Base-by-base conservation (phyloP, 2,113 vertebrate species). In the Edolisoma coerulescens region DNA sequence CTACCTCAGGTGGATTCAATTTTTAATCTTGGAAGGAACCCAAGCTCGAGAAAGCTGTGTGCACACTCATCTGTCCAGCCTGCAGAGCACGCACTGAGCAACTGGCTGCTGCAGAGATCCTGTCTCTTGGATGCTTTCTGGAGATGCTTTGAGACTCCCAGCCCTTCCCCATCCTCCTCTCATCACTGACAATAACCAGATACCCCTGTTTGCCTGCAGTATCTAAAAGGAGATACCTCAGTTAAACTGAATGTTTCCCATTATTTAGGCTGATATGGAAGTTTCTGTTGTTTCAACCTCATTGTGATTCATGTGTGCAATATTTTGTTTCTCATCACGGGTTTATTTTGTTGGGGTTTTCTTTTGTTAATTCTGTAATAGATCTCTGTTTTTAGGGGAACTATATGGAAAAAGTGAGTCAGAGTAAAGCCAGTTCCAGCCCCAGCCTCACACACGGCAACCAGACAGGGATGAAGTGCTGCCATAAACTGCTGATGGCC, bases 1-100 rank as follows among this genome's bases (percentile, higher is more conserved):
- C 87, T 77, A 9, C 22, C 32, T 93, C 96, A 97, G 90, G 85
- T 97, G 95, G 92, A 87, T 95, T 96, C 88, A 95, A 95, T 97
- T 96, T 93, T 86, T 91, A 79, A 49, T 95, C 44, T 81, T 96
- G 95, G 79, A 96, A 90, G 49, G 32, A 92, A 5, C 68, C 90
- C 95, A 96, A 94, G 76, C 17, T 81, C 13, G 7, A 49, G 63
- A 84, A 85, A 90, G 19, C 75, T 56, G 52, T 44, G 50, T 93
- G 52, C 61, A 37, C 26, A 18, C 75, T 78, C 64, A 67, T 91
- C 93, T 92, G 75, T 95, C 68, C 92, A 93, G 68, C 70, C 79
- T 12, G 4, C 50, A 44, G 81, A 97, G 61, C 94, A 85, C 0
- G 1, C 37, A 49, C 41, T 16, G 45, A 94, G 52, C 90, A 83